Base-by-base conservation (phyloP, 2,888 invertebrate species). In the Chirona hameri region DNA sequence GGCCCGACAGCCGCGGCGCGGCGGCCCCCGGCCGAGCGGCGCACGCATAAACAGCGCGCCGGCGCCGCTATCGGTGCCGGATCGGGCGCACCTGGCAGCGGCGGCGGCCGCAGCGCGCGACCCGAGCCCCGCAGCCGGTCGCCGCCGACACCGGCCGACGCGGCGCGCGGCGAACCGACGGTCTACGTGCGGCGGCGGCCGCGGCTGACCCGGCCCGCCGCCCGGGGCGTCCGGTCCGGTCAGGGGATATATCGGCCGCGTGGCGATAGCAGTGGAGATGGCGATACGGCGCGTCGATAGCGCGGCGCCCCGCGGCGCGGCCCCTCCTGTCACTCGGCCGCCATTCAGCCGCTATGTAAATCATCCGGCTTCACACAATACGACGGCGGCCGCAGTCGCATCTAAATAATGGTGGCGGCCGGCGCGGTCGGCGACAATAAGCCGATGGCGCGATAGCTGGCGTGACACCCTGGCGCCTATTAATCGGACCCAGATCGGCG, bases 391-490 rank as follows among this genome's bases (percentile, higher is more conserved):
- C 76, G 24, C 46, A 9, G 76, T 39, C 76, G 46, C 39, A 76
- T 76, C 39, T 76, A 76, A 76, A 76, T 76, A 76, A 76, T 76
- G 76, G 76, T 46, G 31, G 31, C 76, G 76, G 15, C 29, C 72
- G 72, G 29, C 31, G 72, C 72, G 18, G 31, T 31, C 72, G 72
- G 39, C 76, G 76, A 76, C 76, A 76, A 76, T 76, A 76, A 76
- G 39, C 39, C 18, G 76, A 76, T 76, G 46, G 12, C 39, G 18
- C 46, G 76, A 76, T 76, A 76, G 27, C 21, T 24, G 76, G 76
- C 76, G 76, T 76, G 46, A 76, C 76, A 46, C 76, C 21, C 39
- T 76, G 76, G 76, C 76, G 76, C 76, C 76, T 76, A 76, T 76
- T 76, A 76, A 76, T 76, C 76, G 46, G 76, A 7, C 52, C 52